Conservation (phyloP, 2,113 vertebrate genomes). For the Trematocara marginatum region DNA sequence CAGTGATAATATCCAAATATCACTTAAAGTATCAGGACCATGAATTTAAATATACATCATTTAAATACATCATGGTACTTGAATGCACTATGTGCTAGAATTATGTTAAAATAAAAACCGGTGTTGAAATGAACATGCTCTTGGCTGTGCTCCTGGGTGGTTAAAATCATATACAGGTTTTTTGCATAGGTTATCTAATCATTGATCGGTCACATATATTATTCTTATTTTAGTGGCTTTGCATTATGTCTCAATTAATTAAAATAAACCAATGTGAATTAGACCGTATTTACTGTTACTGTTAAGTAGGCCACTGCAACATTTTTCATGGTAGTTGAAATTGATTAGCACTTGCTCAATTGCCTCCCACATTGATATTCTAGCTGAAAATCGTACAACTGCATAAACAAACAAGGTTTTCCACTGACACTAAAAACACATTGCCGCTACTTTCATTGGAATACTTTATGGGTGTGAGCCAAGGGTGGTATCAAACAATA, state of each 20-base stretch:
- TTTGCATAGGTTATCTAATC: background rate
- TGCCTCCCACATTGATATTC: conserved; percentile 52
- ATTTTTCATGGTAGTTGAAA: conserved; percentile 38
- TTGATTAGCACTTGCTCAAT: conserved; percentile 41
- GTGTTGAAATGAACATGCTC: background rate
- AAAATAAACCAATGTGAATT: background rate
- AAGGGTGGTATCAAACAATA: conserved; percentile 55
- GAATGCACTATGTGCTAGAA: background rate
- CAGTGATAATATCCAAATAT: background rate
- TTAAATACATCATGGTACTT: background rate
- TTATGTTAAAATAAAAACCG: background rate
- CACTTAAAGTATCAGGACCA: background rate
- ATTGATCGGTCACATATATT: background rate
- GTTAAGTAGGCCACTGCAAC: background rate
- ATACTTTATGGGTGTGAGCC: conserved; percentile 56
- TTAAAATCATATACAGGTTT: background rate
- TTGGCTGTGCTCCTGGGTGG: background rate
- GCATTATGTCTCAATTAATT: background rate
- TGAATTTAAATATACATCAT: background rate
- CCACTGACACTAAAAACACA: conserved; percentile 47
- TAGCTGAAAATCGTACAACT: conserved; percentile 17
- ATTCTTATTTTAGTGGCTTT: background rate
- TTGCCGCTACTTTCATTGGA: conserved; percentile 50
- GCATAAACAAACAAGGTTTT: conserved; percentile 47
- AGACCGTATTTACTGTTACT: conserved; percentile 9